A percentile compares a stretch with the other conserved stretches of the same genome.
Evolutionary conservation across 2,113 vertebrate genomes (phyloP).

Genomic region (Gobius niger): DNA sequence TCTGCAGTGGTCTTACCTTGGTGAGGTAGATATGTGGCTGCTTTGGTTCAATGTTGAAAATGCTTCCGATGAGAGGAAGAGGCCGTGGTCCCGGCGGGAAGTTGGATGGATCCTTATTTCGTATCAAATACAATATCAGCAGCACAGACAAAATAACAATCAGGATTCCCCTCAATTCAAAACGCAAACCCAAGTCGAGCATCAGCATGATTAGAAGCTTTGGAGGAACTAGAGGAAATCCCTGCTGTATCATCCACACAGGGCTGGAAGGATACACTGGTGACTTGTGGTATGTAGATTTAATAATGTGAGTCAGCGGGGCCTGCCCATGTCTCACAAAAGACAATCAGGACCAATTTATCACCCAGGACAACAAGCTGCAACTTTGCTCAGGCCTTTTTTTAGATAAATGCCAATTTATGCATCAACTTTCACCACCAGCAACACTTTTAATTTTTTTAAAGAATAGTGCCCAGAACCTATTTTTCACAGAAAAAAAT

Average conservation of each 20-base stretch:
- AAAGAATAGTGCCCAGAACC: no score
- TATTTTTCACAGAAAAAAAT: no score
- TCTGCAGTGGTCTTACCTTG: slow-evolving; percentile 62
- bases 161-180: slow-evolving; percentile 60
- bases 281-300: slow-evolving; percentile 39
- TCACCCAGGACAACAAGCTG: background rate
- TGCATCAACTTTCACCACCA: no score
- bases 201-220: slow-evolving; percentile 54
- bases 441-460: no score
- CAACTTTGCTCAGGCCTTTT: background rate
- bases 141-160: slow-evolving; percentile 65
- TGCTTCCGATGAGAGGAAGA: slow-evolving; percentile 79
- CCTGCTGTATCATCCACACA: slow-evolving; percentile 14
- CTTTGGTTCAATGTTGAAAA: slow-evolving; percentile 66
- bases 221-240: background rate
- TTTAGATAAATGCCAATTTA: no score
- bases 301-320: slow-evolving; percentile 13
- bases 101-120: slow-evolving; percentile 62
- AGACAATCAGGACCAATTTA: background rate
- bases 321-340: slow-evolving; percentile 5
- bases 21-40: slow-evolving; percentile 76
- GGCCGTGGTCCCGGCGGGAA: slow-evolving; percentile 78
- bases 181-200: slow-evolving; percentile 35
- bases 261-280: slow-evolving; percentile 27
- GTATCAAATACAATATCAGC: slow-evolving; percentile 60